Percentiles rank a stretch among this genome's conserved stretches.
These are phyloP conservation scores for Stichodactyla helianthus DNA, from an alignment of 64 coral and sea anemone species.

Conservation along the genomic window DNA sequence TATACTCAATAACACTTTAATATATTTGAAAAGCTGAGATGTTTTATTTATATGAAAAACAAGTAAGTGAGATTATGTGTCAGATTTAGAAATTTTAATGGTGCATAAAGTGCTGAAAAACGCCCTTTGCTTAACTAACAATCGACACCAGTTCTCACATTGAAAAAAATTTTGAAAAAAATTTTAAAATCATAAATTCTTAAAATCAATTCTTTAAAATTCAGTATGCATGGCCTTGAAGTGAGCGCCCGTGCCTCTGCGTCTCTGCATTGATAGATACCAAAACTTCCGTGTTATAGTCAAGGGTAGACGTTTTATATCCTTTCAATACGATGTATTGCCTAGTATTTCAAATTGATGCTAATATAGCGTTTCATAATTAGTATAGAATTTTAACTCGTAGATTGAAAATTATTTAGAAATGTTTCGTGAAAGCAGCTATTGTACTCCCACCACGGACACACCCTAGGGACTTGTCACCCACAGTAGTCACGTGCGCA, in stretches of 20 bases:
- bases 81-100: neutral
- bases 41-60: conserved; percentile 2
- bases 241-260: no score
- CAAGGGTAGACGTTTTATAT: neutral
- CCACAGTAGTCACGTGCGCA: neutral
- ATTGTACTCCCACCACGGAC: neutral
- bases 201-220: no score
- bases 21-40: neutral
- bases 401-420: neutral
- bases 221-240: no score
- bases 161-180: no score
- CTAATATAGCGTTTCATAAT: neutral
- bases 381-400: neutral
- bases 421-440: neutral
- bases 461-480: neutral
- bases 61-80: neutral
- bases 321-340: conserved; percentile 9
- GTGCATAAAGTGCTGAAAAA: neutral
- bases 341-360: conserved; percentile 1
- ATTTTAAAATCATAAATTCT: no score
- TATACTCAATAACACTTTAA: neutral
- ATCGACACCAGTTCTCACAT: neutral
- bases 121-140: neutral
- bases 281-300: neutral
- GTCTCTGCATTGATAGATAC: neutral